Conservation (phyloP, 2,113 vertebrate species). For the Baryphthengus martii region DNA sequence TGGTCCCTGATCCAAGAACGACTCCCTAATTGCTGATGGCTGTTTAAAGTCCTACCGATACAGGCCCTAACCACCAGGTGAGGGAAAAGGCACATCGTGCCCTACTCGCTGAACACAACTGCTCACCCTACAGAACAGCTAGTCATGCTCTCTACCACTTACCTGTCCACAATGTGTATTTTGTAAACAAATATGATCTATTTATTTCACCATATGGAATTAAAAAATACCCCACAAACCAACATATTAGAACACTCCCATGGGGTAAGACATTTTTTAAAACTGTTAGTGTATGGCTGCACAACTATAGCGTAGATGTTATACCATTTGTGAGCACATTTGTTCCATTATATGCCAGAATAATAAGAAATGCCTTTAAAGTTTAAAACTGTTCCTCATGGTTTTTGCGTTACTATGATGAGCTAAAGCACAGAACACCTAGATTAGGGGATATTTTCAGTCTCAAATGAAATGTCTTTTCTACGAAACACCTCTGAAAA, state of each 20-base stretch:
- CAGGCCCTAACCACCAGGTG: neutral
- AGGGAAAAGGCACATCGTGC: neutral
- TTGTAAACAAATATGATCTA: neutral
- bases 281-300: neutral
- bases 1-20: neutral
- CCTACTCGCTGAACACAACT: neutral
- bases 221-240: neutral
- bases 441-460: neutral
- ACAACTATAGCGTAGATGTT: neutral
- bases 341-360: neutral
- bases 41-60: neutral
- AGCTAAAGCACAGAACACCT: neutral
- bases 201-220: neutral
- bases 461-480: neutral
- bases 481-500: neutral
- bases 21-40: neutral
- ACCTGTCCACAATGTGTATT: neutral
- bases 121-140: neutral
- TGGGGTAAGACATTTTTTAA: neutral
- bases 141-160: neutral
- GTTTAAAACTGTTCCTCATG: neutral
- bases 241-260: neutral
- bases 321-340: no score
- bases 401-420: neutral
- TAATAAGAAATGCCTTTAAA: neutral